Percentiles rank a stretch among this genome's conserved stretches.
Conservation (phyloP, 92 coral and sea anemone genomes). For the Palythoa caribaeorum region DNA sequence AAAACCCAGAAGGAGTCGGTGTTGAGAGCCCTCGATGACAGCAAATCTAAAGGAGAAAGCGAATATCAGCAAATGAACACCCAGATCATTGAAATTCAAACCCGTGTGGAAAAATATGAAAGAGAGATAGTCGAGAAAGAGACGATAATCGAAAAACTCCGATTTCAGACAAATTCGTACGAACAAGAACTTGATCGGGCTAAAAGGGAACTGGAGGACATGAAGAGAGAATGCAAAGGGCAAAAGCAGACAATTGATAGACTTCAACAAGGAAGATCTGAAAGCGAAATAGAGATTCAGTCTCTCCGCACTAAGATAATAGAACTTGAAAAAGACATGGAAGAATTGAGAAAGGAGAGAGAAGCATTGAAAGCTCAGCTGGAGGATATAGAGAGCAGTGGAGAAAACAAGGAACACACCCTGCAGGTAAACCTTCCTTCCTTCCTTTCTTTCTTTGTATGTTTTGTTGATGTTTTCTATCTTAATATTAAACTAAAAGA, state of each 20-base stretch:
- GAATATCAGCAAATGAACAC: slow-evolving; percentile 71
- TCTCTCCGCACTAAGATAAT: slow-evolving; percentile 74
- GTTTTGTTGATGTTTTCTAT: background rate
- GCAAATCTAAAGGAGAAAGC: slow-evolving; percentile 70
- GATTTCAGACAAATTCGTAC: slow-evolving; percentile 78
- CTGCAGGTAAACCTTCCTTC: slow-evolving; percentile 67
- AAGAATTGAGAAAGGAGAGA: slow-evolving; percentile 81
- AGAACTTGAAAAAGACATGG: slow-evolving; percentile 80
- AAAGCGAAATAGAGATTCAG: slow-evolving; percentile 74
- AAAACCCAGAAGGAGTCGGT: slow-evolving; percentile 68
- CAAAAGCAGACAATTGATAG: slow-evolving; percentile 68
- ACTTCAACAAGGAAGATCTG: slow-evolving; percentile 80
- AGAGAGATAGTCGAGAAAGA: slow-evolving; percentile 85
- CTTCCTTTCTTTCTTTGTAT: background rate
- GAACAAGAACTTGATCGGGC: slow-evolving; percentile 83
- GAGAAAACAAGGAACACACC: slow-evolving; percentile 79
- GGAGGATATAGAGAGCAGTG: slow-evolving; percentile 80
- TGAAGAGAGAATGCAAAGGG: slow-evolving; percentile 79
- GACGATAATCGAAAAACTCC: slow-evolving; percentile 83
- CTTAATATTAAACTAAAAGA: too few species aligned
- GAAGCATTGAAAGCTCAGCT: slow-evolving; percentile 71
- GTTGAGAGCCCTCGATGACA: slow-evolving; percentile 65
- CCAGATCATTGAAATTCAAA: slow-evolving; percentile 74
- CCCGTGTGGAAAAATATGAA: slow-evolving; percentile 80
- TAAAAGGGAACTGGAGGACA: slow-evolving; percentile 82